Base-by-base conservation (phyloP, 2,888 invertebrate genomes). In the Acanthosepion esculentum region DNA sequence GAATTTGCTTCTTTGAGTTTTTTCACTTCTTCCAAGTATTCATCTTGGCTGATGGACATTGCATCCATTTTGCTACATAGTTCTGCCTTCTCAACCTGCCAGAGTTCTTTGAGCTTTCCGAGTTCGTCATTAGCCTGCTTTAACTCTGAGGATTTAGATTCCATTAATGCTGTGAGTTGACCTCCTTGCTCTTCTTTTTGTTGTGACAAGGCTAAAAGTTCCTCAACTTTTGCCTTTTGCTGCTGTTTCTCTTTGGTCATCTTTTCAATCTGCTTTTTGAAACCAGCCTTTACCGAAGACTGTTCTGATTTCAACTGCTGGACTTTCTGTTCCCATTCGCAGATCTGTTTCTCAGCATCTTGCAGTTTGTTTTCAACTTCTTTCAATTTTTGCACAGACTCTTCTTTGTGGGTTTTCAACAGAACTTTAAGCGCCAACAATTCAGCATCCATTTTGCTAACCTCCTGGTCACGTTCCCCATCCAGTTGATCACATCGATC, bases 391-490 rank as follows among this genome's bases (percentile, higher is more conserved):
- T 93, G 50, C 1, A 15, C 29, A 8, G 53, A 50, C 20, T 93
- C 93, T 93, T 93, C 93, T n/a, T 15, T 93, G 23, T 93, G 93
- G 15, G 53, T 53, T 29, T 48, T 93, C n/a, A 93, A 53, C 33
- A 53, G 53, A 93, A n/a, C 93, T 29, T 93, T n/a, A 12, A 93
- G 29, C 0, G 50, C 93, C 5, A 33, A 93, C 78, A 78, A 78
- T 78, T 78, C 78, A 15, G 78, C 78, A 78, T 78, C 78, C 78
- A 78, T 78, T n/a, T 78, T 78, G 78, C 78, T 78, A 78, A 78
- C n/a, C 18, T 78, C 78, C 4, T 78, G 78, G 78, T 78, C 78
- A 12, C 78, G 78, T 78, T 78, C n/a, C 78, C 78, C 78, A 33
- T 12, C 78, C n/a, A 78, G 78, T 20, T 92, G 29, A 20, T 48